A percentile compares a stretch with the other conserved stretches of the same genome.
phyloP scores from a whole-genome alignment of 2,113 vertebrate genomes.

The Prochilodus magdalenae region DNA sequence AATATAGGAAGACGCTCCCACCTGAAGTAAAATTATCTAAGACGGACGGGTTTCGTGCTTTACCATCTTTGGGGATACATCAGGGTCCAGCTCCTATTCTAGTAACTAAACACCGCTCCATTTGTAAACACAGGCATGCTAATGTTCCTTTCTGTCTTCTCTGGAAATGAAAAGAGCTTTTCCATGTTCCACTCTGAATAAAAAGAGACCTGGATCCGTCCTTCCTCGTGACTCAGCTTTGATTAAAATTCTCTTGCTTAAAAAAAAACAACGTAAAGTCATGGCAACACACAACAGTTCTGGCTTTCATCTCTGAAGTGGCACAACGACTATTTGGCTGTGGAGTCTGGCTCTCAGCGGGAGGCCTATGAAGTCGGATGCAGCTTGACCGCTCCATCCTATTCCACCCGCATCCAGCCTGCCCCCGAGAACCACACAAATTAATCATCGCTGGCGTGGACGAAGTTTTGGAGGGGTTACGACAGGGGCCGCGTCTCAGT shows the following conservation, averaged over 20 bases:
- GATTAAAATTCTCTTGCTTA: slow-evolving; percentile 31
- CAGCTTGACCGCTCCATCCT: slow-evolving; percentile 11
- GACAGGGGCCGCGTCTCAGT: not conserved
- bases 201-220: slow-evolving; percentile 23
- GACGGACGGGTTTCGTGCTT: not conserved
- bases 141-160: not conserved
- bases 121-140: not conserved
- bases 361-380: slow-evolving; percentile 33
- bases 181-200: slow-evolving; percentile 9
- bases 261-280: not conserved
- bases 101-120: not conserved
- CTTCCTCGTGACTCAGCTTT: slow-evolving; percentile 28
- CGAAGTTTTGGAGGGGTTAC: slow-evolving; percentile 1
- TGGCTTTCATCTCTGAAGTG: slow-evolving; percentile 49
- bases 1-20: not conserved
- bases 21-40: not conserved
- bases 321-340: slow-evolving; percentile 7
- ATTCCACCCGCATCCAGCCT: not conserved
- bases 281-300: not conserved
- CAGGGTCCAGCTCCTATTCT: not conserved
- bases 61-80: not conserved
- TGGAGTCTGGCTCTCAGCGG: slow-evolving; percentile 15
- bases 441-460: not conserved
- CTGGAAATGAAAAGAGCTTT: not conserved
- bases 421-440: slow-evolving; percentile 13